phyloP scores from a whole-genome alignment of 2,797 vertebrate genomes.

The Paedocypris micromegethes region DNA sequence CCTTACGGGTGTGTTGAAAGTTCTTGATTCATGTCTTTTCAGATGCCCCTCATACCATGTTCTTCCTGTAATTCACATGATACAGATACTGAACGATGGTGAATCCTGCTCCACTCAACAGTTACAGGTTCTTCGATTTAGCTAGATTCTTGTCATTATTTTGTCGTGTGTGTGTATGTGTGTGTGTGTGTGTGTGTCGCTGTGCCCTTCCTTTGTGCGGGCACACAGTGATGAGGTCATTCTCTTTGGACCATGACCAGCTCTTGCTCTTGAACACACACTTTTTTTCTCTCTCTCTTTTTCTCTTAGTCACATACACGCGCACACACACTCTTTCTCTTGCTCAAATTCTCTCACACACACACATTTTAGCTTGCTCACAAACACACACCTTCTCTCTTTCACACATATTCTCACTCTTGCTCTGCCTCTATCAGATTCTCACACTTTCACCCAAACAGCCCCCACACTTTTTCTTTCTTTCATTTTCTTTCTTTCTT shows the following conservation, averaged over 20 bases:
- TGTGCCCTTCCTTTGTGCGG: slow-evolving; percentile 18
- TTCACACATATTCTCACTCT: too few species aligned
- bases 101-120: too few species aligned
- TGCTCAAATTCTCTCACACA: too few species aligned
- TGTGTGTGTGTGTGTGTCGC: slow-evolving; percentile 16
- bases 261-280: neutral
- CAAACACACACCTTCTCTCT: too few species aligned
- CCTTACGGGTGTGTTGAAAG: slow-evolving; percentile 28
- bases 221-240: slow-evolving; percentile 47
- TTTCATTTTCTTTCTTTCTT: too few species aligned
- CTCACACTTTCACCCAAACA: too few species aligned
- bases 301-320: slow-evolving; percentile 18
- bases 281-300: slow-evolving; percentile 11
- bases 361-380: too few species aligned
- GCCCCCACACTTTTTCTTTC: too few species aligned
- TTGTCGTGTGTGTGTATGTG: slow-evolving; percentile 24
- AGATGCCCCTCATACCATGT: slow-evolving; percentile 1
- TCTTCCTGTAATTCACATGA: neutral
- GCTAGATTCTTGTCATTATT: slow-evolving; percentile 18
- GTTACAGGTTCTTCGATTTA: neutral
- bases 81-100: too few species aligned
- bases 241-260: slow-evolving; percentile 48
- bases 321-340: too few species aligned
- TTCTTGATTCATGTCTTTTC: slow-evolving; percentile 25
- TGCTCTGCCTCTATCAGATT: too few species aligned